A percentile compares a stretch with the other conserved stretches of the same genome.
Evolutionary conservation across 2,113 vertebrate genomes (phyloP).

Genomic region (Axis porcinus): DNA sequence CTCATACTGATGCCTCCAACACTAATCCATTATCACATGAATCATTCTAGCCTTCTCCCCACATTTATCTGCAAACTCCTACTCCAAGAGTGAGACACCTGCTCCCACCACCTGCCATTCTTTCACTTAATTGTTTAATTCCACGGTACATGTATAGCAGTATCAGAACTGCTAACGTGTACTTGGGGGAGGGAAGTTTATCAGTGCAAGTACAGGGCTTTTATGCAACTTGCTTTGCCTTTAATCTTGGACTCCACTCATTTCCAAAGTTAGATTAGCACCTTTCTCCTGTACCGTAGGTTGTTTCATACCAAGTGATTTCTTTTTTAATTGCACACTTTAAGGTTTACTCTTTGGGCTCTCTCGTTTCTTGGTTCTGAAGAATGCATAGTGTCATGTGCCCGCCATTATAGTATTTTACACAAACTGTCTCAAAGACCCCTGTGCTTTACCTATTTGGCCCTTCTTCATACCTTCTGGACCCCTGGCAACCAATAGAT

Average conservation of each 20-base stretch:
- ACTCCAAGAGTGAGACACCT: background rate
- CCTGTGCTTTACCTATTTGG: background rate
- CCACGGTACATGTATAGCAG: background rate
- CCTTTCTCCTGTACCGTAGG: background rate
- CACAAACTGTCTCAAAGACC: background rate
- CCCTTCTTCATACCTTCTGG: background rate
- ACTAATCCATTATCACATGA: background rate
- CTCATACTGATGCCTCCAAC: background rate
- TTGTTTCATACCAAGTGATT: background rate
- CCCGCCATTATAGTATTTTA: background rate
- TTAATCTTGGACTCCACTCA: background rate
- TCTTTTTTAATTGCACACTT: background rate
- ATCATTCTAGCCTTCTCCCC: background rate
- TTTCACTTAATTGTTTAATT: background rate
- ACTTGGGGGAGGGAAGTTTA: background rate
- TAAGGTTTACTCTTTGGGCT: background rate
- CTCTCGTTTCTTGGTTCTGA: background rate
- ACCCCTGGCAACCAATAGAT: background rate
- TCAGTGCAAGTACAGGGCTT: background rate
- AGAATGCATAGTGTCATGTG: background rate
- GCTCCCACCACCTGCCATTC: background rate
- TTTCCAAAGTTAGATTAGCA: background rate
- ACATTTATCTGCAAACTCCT: background rate
- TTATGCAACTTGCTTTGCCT: background rate
- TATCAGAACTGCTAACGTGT: background rate